These are phyloP conservation scores for Nesospiza acunhae DNA, from an alignment of 2,113 vertebrate species.

Conservation along the genomic window DNA sequence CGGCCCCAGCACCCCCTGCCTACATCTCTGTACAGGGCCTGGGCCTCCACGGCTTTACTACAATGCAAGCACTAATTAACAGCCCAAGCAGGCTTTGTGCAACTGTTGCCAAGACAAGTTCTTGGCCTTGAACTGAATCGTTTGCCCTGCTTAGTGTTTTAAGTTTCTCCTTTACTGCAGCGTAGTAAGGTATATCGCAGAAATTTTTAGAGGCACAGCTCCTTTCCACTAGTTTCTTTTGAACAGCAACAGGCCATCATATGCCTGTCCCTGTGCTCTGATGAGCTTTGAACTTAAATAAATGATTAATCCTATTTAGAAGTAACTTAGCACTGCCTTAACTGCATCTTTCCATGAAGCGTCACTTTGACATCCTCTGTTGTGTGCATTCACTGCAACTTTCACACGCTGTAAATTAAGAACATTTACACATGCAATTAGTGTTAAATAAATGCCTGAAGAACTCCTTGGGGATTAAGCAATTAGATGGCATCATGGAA, in stretches of 20 bases:
- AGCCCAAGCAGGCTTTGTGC: conserved; percentile 12
- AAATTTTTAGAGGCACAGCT: neutral
- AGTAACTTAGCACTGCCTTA: conserved; percentile 30
- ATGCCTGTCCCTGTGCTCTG: neutral
- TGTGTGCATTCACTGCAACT: conserved; percentile 42
- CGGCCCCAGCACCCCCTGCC: accelerated
- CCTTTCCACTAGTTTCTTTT: neutral
- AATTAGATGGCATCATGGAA: conserved; percentile 58
- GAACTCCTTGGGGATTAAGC: conserved; percentile 41
- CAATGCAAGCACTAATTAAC: conserved; percentile 27
- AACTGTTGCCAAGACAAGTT: neutral
- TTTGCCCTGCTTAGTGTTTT: neutral
- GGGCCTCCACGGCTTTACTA: neutral
- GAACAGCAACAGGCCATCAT: neutral
- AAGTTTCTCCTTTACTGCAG: neutral
- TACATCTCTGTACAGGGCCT: neutral
- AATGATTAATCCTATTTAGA: conserved; percentile 47
- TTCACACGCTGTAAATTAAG: conserved; percentile 62
- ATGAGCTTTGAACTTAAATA: conserved; percentile 35
- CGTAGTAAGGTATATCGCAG: neutral
- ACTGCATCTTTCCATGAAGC: conserved; percentile 1
- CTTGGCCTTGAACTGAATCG: neutral
- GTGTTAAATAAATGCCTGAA: conserved; percentile 57
- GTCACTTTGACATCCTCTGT: conserved; percentile 52
- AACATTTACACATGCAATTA: conserved; percentile 65